Evolutionary conservation across 92 coral and sea anemone species (phyloP), one percentile per base, ranked within the genome.

Genomic region (Chrysogorgia sp.): DNA sequence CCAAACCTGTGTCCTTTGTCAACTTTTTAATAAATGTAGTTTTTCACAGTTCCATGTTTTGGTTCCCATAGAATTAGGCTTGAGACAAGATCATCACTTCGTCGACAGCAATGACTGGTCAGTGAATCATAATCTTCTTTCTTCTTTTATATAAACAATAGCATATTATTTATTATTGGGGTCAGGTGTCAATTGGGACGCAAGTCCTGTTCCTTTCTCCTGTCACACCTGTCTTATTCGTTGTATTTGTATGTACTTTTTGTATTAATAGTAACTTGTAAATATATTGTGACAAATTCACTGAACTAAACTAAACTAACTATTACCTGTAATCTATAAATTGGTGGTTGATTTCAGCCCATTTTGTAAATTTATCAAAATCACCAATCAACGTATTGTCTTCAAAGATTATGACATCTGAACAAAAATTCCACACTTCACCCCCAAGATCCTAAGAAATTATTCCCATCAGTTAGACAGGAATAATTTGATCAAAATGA

Each of bases 351-450:
- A 84, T 89, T 59, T 74, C 66, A 31, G 96, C 94, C 92, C 96
- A 92, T 65, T 90, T 85, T 25, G 83, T 19, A 67, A 94, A 94
- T 21, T 77, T 87, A 26, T 91, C 97, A 49, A 81, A 86, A 32
- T 96, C 98, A 23, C 98, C 98, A 69, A 94, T 81, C 49, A 90
- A 45, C 68, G 88, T 84, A 9, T 65, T 85, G 60, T 87, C 89
- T 21, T 89, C 83, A 86, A 87, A 91, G 34, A 83, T 77, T 24
- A 92, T 86, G 13, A 94, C 92, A 71, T 81, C 86, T 49, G 90
- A 96, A 66, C 85, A 31, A 52, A 91, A 94, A 1, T 96, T 86
- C 97, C 98, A 94, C 64, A 90, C 65, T 67, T 94, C 98, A 47
- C 93, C 96, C 33, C 82, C 85, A 77, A 91, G 58, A 56, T 89